Conservation (phyloP, 2,888 invertebrate genomes). For the Ichneumoninae sp. region DNA sequence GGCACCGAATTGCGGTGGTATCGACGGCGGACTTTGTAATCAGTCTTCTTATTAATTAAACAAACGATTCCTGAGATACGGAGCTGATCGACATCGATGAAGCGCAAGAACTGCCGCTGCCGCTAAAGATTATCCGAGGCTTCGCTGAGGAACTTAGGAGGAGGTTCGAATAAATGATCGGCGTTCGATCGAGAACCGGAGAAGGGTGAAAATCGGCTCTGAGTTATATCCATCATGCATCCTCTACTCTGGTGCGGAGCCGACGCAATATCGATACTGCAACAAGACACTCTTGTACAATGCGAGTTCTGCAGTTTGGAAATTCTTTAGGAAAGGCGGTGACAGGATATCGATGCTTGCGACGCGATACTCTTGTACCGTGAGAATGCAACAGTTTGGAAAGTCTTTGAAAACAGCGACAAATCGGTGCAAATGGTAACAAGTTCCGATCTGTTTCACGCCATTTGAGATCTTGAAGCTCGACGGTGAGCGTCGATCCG, state of each 20-base stretch:
- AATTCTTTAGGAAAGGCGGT: not conserved
- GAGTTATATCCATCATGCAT: not conserved
- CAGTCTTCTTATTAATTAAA: slow-evolving; percentile 78
- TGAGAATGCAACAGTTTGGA: not conserved
- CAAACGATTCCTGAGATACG: slow-evolving; percentile 71
- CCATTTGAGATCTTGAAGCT: not conserved
- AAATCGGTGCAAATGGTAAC: not conserved
- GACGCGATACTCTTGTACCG: slow-evolving; percentile 6
- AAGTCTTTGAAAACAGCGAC: not conserved
- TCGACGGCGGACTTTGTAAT: slow-evolving; percentile 71
- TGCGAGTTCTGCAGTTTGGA: not conserved
- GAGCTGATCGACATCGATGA: slow-evolving; percentile 45
- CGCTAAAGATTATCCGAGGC: slow-evolving; percentile 4
- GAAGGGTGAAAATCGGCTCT: not conserved
- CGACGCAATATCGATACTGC: slow-evolving; percentile 29
- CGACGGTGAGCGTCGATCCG: not conserved
- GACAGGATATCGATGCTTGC: not conserved
- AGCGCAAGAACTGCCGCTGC: slow-evolving; percentile 29
- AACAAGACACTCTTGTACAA: slow-evolving; percentile 1
- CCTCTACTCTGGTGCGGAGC: not conserved
- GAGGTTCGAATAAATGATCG: slow-evolving; percentile 17
- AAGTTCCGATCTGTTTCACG: not conserved
- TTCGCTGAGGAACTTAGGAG: slow-evolving; percentile 54
- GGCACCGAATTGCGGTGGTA: slow-evolving; percentile 59
- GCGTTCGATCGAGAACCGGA: not conserved